These are phyloP conservation scores for Taenioides sp. DNA, from an alignment of 2,797 vertebrate genomes.

Conservation along the genomic window DNA sequence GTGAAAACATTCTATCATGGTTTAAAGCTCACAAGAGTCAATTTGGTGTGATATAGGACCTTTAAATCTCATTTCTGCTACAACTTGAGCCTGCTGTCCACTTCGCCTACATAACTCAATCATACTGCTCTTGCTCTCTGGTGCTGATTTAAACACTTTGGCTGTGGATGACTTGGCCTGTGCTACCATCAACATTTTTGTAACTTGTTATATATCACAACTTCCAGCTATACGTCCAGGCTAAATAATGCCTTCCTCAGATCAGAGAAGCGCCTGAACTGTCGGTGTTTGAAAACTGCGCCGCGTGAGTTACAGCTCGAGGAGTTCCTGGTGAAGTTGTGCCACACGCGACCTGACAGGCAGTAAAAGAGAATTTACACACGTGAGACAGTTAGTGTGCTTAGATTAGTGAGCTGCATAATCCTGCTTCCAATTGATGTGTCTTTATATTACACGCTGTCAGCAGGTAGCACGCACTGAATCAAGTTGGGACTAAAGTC, in stretches of 20 bases:
- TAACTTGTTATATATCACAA: conserved; percentile 74
- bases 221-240: conserved; percentile 70
- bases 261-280: conserved; percentile 72
- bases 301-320: conserved; percentile 56
- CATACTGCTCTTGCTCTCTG: conserved; percentile 78
- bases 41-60: too few species aligned
- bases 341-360: conserved; percentile 46
- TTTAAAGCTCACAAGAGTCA: too few species aligned
- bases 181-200: conserved; percentile 74
- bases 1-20: too few species aligned
- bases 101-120: conserved; percentile 76
- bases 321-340: conserved; percentile 65
- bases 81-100: conserved; percentile 18
- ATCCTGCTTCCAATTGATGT: conserved; percentile 48
- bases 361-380: conserved; percentile 65
- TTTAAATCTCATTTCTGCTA: too few species aligned
- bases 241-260: conserved; percentile 76
- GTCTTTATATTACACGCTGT: conserved; percentile 38
- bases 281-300: conserved; percentile 65
- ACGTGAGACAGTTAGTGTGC: conserved; percentile 49
- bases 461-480: conserved; percentile 26
- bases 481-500: neutral
- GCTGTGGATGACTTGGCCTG: conserved; percentile 53
- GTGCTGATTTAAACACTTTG: conserved; percentile 78
- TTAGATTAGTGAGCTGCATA: conserved; percentile 51